phyloP scores from a whole-genome alignment of 1,140 invertebrate species.

The Neuroterus valhalla region DNA sequence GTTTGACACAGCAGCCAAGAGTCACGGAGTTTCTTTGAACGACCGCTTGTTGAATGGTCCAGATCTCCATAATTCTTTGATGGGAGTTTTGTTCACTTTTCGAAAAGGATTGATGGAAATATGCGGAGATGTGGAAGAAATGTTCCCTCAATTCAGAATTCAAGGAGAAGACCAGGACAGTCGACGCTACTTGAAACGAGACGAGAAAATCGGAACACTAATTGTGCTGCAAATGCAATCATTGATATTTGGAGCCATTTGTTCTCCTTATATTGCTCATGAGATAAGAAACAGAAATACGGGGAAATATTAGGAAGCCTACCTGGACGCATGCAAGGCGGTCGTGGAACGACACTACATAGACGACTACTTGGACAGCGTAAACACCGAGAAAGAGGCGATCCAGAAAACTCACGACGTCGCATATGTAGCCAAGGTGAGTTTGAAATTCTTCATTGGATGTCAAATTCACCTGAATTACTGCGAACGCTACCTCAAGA shows the following conservation, averaged over 20 bases:
- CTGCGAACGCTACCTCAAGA: neutral
- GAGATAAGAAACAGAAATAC: slow-evolving; percentile 40
- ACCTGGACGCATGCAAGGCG: neutral
- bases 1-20: slow-evolving; percentile 55
- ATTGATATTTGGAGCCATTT: slow-evolving; percentile 61
- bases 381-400: slow-evolving; percentile 29
- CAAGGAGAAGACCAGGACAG: slow-evolving; percentile 50
- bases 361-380: no score
- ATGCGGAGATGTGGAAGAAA: slow-evolving; percentile 62
- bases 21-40: slow-evolving; percentile 52
- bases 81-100: slow-evolving; percentile 60
- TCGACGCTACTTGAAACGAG: slow-evolving; percentile 58
- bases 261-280: slow-evolving; percentile 56
- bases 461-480: slow-evolving; percentile 1
- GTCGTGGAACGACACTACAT: slow-evolving; percentile 35
- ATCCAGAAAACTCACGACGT: slow-evolving; percentile 27
- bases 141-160: slow-evolving; percentile 63
- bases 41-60: slow-evolving; percentile 57
- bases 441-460: slow-evolving; percentile 44
- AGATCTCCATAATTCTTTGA: slow-evolving; percentile 52
- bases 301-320: neutral
- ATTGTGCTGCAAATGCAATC: slow-evolving; percentile 49
- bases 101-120: slow-evolving; percentile 52
- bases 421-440: slow-evolving; percentile 27
- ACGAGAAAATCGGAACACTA: slow-evolving; percentile 29